Conservation (phyloP, 1,140 invertebrate species). For the Euschistus heros region DNA sequence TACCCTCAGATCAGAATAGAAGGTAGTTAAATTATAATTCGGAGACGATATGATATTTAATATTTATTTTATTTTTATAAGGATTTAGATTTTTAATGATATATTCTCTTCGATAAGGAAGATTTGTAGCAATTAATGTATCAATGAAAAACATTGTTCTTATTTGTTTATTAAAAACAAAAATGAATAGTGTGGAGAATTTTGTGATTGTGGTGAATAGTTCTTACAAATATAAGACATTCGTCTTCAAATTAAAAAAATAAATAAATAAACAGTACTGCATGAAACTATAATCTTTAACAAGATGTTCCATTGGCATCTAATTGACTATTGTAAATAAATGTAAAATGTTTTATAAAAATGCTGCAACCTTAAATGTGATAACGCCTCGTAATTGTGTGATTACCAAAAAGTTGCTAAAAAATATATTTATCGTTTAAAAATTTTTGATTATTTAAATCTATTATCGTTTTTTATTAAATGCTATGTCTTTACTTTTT, state of each 20-base stretch:
- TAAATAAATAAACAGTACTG: no score
- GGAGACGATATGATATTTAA: background rate
- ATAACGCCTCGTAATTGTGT: background rate
- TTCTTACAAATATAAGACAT: no score
- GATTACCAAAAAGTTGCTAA: background rate
- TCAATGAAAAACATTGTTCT: background rate
- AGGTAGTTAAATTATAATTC: constrained; percentile 40
- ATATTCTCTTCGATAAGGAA: background rate
- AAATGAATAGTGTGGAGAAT: no score
- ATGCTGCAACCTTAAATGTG: no score
- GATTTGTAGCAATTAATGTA: background rate
- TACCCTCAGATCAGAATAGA: constrained; percentile 68
- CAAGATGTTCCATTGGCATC: no score
- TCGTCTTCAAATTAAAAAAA: no score
- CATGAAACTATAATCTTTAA: no score
- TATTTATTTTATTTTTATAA: background rate
- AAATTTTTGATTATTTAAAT: background rate
- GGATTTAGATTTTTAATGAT: background rate
- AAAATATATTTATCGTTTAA: background rate
- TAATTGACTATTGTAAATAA: no score
- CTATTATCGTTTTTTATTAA: background rate
- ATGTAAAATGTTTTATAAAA: no score
- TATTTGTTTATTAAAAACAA: constrained; percentile 10
- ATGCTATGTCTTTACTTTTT: background rate
- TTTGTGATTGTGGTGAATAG: no score